Percentiles rank a stretch among this genome's conserved stretches.
Conservation (phyloP, 2,888 invertebrate genomes). For the Brenthis ino region DNA sequence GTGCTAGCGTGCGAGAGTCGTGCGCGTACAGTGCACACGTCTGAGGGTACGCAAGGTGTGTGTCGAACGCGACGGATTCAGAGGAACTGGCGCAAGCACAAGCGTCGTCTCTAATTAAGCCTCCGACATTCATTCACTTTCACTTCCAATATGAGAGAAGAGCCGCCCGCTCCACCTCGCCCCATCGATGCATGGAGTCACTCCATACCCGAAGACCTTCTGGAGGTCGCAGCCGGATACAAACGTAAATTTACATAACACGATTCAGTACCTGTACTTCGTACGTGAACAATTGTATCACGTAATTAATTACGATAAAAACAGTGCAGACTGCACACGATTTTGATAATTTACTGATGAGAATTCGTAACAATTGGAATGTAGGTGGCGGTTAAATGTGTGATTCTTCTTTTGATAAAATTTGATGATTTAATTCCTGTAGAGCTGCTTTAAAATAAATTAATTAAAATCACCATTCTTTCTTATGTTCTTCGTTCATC, state of each 20-base stretch:
- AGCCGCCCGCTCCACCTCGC: constrained; percentile 66
- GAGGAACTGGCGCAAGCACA: constrained; percentile 75
- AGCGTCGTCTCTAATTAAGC: constrained; percentile 81
- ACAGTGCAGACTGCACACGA: not conserved
- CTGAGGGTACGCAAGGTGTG: constrained; percentile 51
- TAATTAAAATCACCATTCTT: too few species aligned
- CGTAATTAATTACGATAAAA: constrained; percentile 15
- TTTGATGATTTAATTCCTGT: too few species aligned
- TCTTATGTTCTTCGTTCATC: too few species aligned
- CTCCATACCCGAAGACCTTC: constrained; percentile 66
- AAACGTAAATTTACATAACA: constrained; percentile 52
- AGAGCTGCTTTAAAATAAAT: too few species aligned
- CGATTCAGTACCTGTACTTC: constrained; percentile 19
- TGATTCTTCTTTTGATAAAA: too few species aligned
- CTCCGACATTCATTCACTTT: constrained; percentile 81
- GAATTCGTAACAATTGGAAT: too few species aligned
- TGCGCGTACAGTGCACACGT: constrained; percentile 42
- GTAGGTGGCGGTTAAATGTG: too few species aligned
- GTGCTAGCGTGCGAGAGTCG: constrained; percentile 39
- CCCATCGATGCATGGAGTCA: constrained; percentile 58
- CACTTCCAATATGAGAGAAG: constrained; percentile 79
- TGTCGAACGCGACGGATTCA: constrained; percentile 66
- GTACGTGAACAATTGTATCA: constrained; percentile 29
- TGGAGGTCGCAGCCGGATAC: constrained; percentile 77
- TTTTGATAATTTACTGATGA: too few species aligned